Base-by-base conservation (phyloP, 2,113 vertebrate genomes). In the Gallinago undulata region DNA sequence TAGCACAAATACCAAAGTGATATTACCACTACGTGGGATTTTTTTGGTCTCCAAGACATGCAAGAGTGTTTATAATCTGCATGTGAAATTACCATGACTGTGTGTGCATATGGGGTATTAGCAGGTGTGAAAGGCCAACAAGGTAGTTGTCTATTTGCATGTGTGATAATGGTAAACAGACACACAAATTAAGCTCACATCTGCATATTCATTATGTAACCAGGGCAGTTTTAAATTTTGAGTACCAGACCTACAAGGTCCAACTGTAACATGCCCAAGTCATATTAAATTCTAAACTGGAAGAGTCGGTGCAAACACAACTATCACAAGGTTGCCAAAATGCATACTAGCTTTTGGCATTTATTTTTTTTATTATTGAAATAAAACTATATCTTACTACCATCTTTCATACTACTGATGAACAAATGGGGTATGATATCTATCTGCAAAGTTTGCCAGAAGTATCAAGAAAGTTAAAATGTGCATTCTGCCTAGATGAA, bases 51-150 rank as follows among this genome's bases (percentile, higher is more conserved):
- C 22, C 21, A 27, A 59, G 55, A 62, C 28, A 5, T 7, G 79
- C 53, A 55, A 11, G 12, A 27, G 57, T 22, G n/a, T 11, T 39
- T 63, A 41, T 48, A 76, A 90, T 73, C 64, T 84, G 95, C 89
- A 56, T 59, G 74, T 41, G 57, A 67, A 76, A 67, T 72, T 27
- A 19, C 22, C 16, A 0, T 0, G 41, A 19, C 3, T 39, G 50
- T 48, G 62, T 68, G 60, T 48, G 76, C 60, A 51, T 75, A 47
- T 6, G 30, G 51, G 39, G 27, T 23, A 48, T 85, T 1, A 89
- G 82, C 57, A 89, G 77, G 83, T 95, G 91, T 21, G 90, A 97
- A 97, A 55, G 79, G 86, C 25, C 90, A 57, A 51, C 70, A 15
- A 83, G 67, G 48, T 60, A 76, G 50, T 6, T 8, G 59, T 10